Conservation (phyloP, 2,113 vertebrate genomes). For the Uropsilus gracilis region DNA sequence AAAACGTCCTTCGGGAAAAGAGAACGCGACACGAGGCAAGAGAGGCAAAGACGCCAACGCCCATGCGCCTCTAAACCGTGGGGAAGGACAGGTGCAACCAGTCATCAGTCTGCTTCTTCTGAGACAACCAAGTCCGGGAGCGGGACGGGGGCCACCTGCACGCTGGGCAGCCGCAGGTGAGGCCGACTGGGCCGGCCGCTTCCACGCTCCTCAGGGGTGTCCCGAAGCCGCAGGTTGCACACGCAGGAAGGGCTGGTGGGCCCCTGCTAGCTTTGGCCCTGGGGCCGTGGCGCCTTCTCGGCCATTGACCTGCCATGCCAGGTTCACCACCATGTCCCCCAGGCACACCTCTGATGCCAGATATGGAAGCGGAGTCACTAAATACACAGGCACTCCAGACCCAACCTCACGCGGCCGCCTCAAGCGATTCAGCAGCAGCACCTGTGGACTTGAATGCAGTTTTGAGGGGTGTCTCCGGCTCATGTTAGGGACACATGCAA, state of each 20-base stretch:
- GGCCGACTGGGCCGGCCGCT: accelerated
- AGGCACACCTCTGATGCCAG: not conserved
- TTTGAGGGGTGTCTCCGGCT: not conserved
- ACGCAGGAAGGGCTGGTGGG: too few relatives aligned
- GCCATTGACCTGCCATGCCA: not conserved
- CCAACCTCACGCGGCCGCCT: not conserved
- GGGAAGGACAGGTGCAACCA: not conserved
- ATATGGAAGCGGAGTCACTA: not conserved
- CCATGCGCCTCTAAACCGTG: not conserved
- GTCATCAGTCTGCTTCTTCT: not conserved
- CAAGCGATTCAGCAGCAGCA: not conserved
- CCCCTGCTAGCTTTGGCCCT: too few relatives aligned
- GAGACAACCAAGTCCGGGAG: not conserved
- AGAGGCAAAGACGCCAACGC: not conserved
- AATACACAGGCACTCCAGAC: not conserved
- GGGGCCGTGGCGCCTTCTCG: not conserved
- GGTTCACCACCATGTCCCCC: not conserved
- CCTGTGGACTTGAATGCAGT: accelerated
- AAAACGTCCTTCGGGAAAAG: not conserved
- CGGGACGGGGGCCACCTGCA: not conserved
- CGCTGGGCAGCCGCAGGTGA: not conserved
- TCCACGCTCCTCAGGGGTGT: not conserved
- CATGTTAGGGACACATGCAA: not conserved
- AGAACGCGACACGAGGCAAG: too few relatives aligned
- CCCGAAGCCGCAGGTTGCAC: too few relatives aligned